These are phyloP conservation scores for Trachelus iudaicus DNA, from an alignment of 2,888 invertebrate genomes.

Conservation along the genomic window DNA sequence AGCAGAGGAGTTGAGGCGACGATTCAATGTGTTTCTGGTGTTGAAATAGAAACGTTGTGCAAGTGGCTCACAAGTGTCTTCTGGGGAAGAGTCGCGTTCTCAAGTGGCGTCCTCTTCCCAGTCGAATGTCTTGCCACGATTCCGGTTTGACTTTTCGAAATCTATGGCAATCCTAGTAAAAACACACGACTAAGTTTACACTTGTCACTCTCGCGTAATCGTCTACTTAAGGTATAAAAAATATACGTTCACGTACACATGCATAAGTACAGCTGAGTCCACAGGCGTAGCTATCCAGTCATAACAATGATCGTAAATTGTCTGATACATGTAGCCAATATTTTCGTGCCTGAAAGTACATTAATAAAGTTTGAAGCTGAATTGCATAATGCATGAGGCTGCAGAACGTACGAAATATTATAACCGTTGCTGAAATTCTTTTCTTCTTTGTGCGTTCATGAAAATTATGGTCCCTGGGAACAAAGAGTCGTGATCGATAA, in stretches of 20 bases:
- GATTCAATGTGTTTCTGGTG: neutral
- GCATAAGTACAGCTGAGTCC: neutral
- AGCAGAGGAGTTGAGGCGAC: neutral
- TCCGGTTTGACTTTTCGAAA: neutral
- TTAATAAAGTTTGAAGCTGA: neutral
- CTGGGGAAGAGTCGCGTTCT: neutral
- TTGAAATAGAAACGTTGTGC: neutral
- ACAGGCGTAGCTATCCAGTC: neutral
- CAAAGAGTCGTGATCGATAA: neutral
- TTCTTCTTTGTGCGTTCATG: neutral
- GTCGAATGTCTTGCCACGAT: neutral
- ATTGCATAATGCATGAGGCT: neutral
- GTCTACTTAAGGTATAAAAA: neutral
- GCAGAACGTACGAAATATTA: neutral
- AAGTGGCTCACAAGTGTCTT: neutral
- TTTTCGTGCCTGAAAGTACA: neutral
- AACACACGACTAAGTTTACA: neutral
- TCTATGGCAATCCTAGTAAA: neutral
- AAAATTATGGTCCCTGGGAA: neutral
- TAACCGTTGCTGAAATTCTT: neutral
- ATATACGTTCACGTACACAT: neutral
- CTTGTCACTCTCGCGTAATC: neutral
- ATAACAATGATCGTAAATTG: neutral
- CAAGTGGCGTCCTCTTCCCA: neutral
- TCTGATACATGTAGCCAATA: neutral